Percentiles rank a stretch among this genome's conserved stretches.
These are phyloP conservation scores for Hyles lineata DNA, from an alignment of 2,888 invertebrate genomes.

Conservation along the genomic window DNA sequence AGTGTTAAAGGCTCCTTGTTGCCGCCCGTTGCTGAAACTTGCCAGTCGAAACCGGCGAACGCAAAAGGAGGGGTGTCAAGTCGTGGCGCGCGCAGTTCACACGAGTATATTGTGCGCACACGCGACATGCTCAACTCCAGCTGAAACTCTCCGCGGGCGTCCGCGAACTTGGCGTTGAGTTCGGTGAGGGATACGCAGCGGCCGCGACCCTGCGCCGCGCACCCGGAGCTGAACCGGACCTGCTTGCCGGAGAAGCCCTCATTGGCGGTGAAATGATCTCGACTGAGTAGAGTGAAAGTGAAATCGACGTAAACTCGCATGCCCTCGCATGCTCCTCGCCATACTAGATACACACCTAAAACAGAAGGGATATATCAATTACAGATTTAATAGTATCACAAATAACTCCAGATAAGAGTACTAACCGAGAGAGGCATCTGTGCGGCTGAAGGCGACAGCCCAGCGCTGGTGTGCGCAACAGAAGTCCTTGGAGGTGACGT, in stretches of 20 bases:
- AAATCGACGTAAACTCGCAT: conserved; percentile 92
- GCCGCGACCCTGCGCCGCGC: conserved; percentile 89
- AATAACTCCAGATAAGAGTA: conserved; percentile 16
- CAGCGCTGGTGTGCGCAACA: conserved; percentile 92
- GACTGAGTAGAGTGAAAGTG: conserved; percentile 91
- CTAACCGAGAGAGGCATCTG: conserved; percentile 88
- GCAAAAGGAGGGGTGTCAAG: conserved; percentile 86
- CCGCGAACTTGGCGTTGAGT: conserved; percentile 89
- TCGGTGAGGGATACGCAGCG: conserved; percentile 90
- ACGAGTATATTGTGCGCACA: conserved; percentile 89
- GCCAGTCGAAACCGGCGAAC: conserved; percentile 94
- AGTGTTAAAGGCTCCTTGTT: conserved; percentile 83
- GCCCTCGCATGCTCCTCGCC: conserved; percentile 90
- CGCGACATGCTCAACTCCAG: conserved; percentile 91
- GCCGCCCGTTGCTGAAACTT: conserved; percentile 87
- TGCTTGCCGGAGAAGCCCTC: conserved; percentile 92
- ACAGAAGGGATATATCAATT: conserved; percentile 48
- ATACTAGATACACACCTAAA: conserved; percentile 90
- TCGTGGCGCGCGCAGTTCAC: conserved; percentile 87
- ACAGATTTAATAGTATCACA: not conserved
- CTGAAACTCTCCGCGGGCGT: conserved; percentile 92
- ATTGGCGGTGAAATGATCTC: conserved; percentile 93
- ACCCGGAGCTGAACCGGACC: conserved; percentile 87
- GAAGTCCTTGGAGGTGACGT: conserved; percentile 93
- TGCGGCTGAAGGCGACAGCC: conserved; percentile 91